These are phyloP conservation scores for Porites rus DNA, from an alignment of 92 coral and sea anemone species.

Conservation along the genomic window DNA sequence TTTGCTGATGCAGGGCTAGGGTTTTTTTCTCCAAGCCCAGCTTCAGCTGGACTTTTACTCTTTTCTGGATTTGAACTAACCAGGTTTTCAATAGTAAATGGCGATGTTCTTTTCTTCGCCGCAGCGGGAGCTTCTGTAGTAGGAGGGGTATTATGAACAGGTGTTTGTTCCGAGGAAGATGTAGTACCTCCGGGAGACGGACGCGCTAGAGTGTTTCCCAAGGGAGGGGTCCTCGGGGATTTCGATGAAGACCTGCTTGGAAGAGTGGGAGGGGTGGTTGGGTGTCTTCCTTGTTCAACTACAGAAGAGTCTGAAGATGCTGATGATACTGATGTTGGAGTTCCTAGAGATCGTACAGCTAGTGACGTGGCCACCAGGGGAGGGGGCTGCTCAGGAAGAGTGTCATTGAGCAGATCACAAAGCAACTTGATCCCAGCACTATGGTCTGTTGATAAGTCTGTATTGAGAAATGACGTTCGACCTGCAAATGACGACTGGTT, in stretches of 20 bases:
- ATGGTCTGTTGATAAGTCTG: conserved; percentile 60
- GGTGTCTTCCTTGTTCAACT: conserved; percentile 33
- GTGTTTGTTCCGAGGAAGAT: conserved; percentile 23
- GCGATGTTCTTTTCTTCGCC: conserved; percentile 70
- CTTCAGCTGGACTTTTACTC: conserved; percentile 6
- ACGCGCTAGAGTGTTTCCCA: conserved; percentile 17
- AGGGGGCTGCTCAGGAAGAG: conserved; percentile 69
- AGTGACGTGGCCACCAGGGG: conserved; percentile 28
- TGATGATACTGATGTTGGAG: conserved; percentile 17
- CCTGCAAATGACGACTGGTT: conserved; percentile 15
- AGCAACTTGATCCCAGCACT: conserved; percentile 84
- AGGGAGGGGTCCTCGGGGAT: conserved; percentile 42
- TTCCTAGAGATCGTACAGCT: conserved; percentile 34
- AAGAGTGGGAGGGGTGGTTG: conserved; percentile 16
- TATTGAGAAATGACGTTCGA: conserved; percentile 25
- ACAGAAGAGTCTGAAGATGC: conserved; percentile 13
- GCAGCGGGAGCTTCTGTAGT: conserved; percentile 23
- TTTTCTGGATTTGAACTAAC: conserved; percentile 66
- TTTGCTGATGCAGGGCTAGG: conserved; percentile 33
- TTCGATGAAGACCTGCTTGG: conserved; percentile 27
- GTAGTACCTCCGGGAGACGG: conserved; percentile 2
- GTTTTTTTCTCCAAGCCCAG: conserved; percentile 6
- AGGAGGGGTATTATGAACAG: conserved; percentile 33
- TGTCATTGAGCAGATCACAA: conserved; percentile 86
- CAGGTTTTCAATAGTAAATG: conserved; percentile 84